These are phyloP conservation scores for Apodemus sylvaticus DNA, from an alignment of 2,113 vertebrate genomes.

Conservation along the genomic window DNA sequence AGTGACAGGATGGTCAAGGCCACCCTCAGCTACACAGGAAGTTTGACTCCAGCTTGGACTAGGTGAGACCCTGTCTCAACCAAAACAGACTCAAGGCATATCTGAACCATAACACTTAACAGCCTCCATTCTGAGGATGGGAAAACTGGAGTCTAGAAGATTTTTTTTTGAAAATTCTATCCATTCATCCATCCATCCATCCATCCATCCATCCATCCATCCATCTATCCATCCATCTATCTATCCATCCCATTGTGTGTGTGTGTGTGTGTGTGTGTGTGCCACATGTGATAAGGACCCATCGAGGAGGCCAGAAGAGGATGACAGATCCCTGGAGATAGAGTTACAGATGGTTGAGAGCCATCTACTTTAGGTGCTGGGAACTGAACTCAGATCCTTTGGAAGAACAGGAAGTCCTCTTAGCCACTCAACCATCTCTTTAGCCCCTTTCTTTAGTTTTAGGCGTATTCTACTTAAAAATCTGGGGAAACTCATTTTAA, in stretches of 20 bases:
- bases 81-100: not conserved
- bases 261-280: too few relatives aligned
- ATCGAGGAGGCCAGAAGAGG: not conserved
- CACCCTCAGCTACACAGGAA: not conserved
- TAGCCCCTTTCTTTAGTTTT: not conserved
- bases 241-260: not conserved
- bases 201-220: not conserved
- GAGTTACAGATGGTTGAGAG: not conserved
- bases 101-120: not conserved
- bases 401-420: not conserved
- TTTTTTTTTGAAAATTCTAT: not conserved
- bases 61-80: not conserved
- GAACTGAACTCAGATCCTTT: not conserved
- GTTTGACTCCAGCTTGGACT: not conserved
- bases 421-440: not conserved
- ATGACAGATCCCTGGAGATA: not conserved
- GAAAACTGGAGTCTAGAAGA: not conserved
- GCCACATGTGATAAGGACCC: not conserved
- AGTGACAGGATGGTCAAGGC: not conserved
- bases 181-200: not conserved
- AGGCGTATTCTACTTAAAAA: not conserved
- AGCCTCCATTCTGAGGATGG: not conserved
- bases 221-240: not conserved
- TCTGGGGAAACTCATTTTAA: not conserved
- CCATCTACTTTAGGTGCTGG: not conserved